phyloP scores from a whole-genome alignment of 1,140 invertebrate species.

The Elysia chlorotica region DNA sequence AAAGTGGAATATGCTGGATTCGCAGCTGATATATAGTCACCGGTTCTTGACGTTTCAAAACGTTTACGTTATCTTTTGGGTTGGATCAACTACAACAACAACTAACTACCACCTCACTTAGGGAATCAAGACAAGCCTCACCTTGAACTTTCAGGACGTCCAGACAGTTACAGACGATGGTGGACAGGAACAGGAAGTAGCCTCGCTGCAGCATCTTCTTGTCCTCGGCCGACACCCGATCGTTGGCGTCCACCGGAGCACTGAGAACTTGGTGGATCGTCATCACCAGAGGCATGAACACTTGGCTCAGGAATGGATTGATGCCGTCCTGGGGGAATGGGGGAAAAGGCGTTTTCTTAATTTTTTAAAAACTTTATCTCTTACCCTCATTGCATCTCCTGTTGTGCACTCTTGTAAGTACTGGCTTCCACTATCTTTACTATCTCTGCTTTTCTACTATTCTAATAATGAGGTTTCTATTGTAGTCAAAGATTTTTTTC shows the following conservation, averaged over 20 bases:
- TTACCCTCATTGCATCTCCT: not conserved
- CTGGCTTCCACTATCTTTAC: too few relatives aligned
- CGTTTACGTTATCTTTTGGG: too few relatives aligned
- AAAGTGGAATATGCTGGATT: too few relatives aligned
- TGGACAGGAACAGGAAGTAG: conserved; percentile 67
- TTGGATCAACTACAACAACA: too few relatives aligned
- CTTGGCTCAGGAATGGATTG: conserved; percentile 65
- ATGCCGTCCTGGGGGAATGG: conserved; percentile 64
- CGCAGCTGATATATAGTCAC: too few relatives aligned
- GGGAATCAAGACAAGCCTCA: too few relatives aligned
- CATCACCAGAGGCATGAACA: conserved; percentile 67
- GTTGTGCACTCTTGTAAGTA: too few relatives aligned
- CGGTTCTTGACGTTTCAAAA: too few relatives aligned
- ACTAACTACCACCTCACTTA: too few relatives aligned
- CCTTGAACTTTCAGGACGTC: conserved; percentile 65
- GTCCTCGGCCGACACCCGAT: conserved; percentile 64
- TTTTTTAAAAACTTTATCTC: not conserved
- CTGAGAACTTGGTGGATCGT: conserved; percentile 64
- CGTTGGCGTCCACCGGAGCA: conserved; percentile 63
- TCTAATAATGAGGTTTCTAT: not conserved
- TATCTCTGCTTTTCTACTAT: not conserved
- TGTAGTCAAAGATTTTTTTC: too few relatives aligned
- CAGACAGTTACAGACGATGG: conserved; percentile 64
- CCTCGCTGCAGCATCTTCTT: conserved; percentile 65
- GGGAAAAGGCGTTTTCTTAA: not conserved